Conservation (phyloP, 2,888 invertebrate genomes). For the Atrina japonica region DNA sequence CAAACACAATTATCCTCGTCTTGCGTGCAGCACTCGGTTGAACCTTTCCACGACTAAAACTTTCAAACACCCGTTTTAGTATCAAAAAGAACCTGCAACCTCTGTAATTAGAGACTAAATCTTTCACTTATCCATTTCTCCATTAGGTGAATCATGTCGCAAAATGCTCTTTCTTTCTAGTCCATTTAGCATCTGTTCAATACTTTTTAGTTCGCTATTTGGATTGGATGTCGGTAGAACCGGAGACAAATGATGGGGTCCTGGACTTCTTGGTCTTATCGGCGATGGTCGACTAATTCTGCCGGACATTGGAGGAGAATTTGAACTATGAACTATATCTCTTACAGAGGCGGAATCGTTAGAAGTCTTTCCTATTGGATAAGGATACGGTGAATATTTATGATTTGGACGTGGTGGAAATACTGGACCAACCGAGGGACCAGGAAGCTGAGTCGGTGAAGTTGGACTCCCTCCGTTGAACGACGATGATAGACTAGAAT, state of each 20-base stretch:
- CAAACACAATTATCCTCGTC: constrained; percentile 11
- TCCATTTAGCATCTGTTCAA: constrained; percentile 98
- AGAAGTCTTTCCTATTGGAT: constrained; percentile 81
- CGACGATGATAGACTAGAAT: constrained; percentile 72
- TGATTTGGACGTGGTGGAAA: constrained; percentile 84
- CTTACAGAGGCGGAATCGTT: constrained; percentile 68
- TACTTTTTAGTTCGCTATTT: constrained; percentile 94
- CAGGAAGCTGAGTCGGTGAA: constrained; percentile 68
- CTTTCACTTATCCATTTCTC: constrained; percentile 22
- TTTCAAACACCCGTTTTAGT: constrained; percentile 8
- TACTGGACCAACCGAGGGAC: constrained; percentile 67
- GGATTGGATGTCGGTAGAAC: constrained; percentile 79
- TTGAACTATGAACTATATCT: constrained; percentile 62
- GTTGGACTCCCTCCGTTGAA: constrained; percentile 76
- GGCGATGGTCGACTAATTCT: constrained; percentile 56
- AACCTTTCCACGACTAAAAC: background rate
- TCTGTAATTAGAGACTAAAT: constrained; percentile 11
- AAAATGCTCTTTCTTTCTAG: constrained; percentile 85
- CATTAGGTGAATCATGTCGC: constrained; percentile 22
- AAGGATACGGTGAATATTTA: constrained; percentile 93
- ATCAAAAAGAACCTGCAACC: constrained; percentile 15
- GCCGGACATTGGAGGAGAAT: constrained; percentile 38
- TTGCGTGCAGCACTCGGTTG: constrained; percentile 19
- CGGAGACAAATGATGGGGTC: constrained; percentile 45
- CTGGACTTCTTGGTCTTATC: constrained; percentile 54